These are phyloP conservation scores for Elgonia sp. DNA, from an alignment of 2,888 invertebrate genomes.

Conservation along the genomic window DNA sequence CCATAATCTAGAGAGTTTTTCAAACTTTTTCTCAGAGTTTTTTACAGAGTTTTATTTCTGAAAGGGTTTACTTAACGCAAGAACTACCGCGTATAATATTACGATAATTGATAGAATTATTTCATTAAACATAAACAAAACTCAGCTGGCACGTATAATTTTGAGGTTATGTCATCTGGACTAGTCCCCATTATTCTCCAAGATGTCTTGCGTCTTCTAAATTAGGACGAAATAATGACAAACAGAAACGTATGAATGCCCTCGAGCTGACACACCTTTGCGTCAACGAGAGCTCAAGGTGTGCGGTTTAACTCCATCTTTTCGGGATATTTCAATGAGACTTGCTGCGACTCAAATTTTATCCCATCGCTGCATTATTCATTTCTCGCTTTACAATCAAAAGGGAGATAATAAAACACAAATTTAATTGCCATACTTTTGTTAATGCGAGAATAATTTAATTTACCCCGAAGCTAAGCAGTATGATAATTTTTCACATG, in stretches of 20 bases:
- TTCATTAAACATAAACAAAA: constrained; percentile 59
- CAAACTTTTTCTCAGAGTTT: too few species aligned
- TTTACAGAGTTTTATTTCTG: too few species aligned
- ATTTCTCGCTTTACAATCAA: constrained; percentile 35
- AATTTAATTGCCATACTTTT: constrained; percentile 62
- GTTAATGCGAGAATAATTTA: constrained; percentile 46
- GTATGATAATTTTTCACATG: constrained; percentile 47
- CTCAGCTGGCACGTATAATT: constrained; percentile 21
- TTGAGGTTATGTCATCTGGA: constrained; percentile 38
- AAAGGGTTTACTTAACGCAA: too few species aligned
- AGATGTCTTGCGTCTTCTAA: constrained; percentile 63
- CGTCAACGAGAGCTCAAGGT: constrained; percentile 41
- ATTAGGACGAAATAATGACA: constrained; percentile 69
- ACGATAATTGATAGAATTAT: too few species aligned
- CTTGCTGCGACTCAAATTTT: constrained; percentile 15
- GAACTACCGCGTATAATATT: too few species aligned
- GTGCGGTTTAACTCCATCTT: constrained; percentile 32
- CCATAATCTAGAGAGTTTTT: too few species aligned
- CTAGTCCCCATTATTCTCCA: constrained; percentile 13
- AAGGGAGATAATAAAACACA: constrained; percentile 41
- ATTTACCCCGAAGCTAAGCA: constrained; percentile 18
- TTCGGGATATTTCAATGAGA: constrained; percentile 23
- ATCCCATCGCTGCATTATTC: constrained; percentile 60
- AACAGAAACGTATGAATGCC: constrained; percentile 58
- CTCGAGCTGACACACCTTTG: constrained; percentile 48